A percentile compares a stretch with the other conserved stretches of the same genome.
phyloP scores from a whole-genome alignment of 1,140 invertebrate genomes.

The Penaeus chinensis region DNA sequence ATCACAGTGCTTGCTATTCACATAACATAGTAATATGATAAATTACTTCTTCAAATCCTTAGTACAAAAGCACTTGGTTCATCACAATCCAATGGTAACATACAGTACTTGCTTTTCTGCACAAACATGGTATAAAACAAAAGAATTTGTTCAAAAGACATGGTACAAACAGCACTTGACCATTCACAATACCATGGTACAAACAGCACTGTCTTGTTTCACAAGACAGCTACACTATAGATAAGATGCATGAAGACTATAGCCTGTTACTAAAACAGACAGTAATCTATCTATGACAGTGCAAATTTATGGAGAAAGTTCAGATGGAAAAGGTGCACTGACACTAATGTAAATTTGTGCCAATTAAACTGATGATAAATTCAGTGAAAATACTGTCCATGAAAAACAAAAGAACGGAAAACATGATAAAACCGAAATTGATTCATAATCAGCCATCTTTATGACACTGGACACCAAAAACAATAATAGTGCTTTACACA shows the following conservation, averaged over 20 bases:
- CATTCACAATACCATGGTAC: slow-evolving; percentile 17
- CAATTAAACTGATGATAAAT: slow-evolving; percentile 19
- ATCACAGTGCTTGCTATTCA: no score
- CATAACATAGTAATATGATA: no score
- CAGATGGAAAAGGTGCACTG: slow-evolving; percentile 43
- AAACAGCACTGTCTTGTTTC: neutral
- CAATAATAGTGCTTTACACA: slow-evolving; percentile 47
- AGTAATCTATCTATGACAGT: slow-evolving; percentile 43
- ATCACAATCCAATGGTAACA: slow-evolving; percentile 8
- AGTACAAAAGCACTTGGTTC: slow-evolving; percentile 18
- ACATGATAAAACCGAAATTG: slow-evolving; percentile 34
- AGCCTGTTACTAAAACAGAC: slow-evolving; percentile 46
- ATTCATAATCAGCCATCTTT: slow-evolving; percentile 34
- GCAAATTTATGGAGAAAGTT: slow-evolving; percentile 40
- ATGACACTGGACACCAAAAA: slow-evolving; percentile 40
- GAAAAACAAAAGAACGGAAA: slow-evolving; percentile 34
- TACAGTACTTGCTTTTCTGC: no score
- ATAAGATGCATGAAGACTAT: slow-evolving; percentile 53
- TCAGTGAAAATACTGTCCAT: neutral
- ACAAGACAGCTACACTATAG: slow-evolving; percentile 32
- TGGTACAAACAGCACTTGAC: slow-evolving; percentile 20
- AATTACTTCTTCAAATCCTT: neutral
- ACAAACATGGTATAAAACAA: no score
- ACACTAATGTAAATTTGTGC: slow-evolving; percentile 29
- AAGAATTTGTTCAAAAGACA: no score